phyloP scores from a whole-genome alignment of 2,888 invertebrate species.

The Taenaris catops region DNA sequence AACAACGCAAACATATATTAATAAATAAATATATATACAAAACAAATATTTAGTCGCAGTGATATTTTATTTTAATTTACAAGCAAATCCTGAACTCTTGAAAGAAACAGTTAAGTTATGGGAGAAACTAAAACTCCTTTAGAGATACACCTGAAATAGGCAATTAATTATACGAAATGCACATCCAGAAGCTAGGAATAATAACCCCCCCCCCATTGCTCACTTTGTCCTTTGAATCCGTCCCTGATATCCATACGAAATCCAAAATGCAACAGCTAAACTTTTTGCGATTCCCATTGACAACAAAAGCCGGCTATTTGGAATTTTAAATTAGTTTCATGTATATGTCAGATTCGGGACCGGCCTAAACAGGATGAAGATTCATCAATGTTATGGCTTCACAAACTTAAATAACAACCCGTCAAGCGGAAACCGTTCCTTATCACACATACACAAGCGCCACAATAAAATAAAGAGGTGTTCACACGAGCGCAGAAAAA shows the following conservation, averaged over 20 bases:
- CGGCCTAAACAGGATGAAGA: constrained; percentile 59
- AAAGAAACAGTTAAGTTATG: too few species aligned
- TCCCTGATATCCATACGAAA: constrained; percentile 35
- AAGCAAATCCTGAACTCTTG: too few species aligned
- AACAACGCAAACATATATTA: too few species aligned
- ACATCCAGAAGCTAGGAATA: too few species aligned
- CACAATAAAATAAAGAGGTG: constrained; percentile 12
- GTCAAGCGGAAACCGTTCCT: constrained; percentile 12
- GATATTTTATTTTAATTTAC: too few species aligned
- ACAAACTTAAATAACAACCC: constrained; percentile 28
- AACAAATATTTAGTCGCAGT: too few species aligned
- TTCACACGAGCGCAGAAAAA: constrained; percentile 13
- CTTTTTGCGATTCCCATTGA: constrained; percentile 41
- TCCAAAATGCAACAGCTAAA: constrained; percentile 52
- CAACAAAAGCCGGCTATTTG: constrained; percentile 61
- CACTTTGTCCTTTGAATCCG: background rate
- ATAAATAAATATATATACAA: too few species aligned
- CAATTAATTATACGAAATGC: too few species aligned
- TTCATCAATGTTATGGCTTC: constrained; percentile 58
- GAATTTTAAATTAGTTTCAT: constrained; percentile 67
- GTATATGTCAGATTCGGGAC: constrained; percentile 61
- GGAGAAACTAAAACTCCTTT: too few species aligned
- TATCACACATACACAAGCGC: constrained; percentile 11
- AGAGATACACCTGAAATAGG: too few species aligned
- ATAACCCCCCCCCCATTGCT: too few species aligned